Evolutionary conservation across 2,113 vertebrate species (phyloP).

Genomic region (Cyprichromis sp.): DNA sequence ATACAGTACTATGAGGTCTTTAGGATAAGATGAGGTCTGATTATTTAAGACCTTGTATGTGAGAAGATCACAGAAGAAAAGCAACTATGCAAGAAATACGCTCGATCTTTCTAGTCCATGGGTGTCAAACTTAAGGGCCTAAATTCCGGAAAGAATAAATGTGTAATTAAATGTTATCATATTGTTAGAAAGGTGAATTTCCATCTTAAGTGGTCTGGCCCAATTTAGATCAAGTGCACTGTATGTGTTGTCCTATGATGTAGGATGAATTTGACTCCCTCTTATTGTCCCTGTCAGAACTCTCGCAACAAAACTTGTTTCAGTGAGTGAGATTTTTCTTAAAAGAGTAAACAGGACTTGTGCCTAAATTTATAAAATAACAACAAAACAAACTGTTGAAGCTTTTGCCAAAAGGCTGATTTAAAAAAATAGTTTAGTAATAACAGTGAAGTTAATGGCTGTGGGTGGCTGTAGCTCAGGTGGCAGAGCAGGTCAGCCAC

Average conservation of each 20-base stretch:
- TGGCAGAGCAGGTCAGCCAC: too few species aligned
- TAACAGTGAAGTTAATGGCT: neutral
- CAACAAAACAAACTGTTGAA: neutral
- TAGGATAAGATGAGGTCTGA: neutral
- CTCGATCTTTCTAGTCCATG: neutral
- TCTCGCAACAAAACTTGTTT: neutral
- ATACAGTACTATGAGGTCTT: neutral
- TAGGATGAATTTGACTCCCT: neutral
- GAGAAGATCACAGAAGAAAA: neutral
- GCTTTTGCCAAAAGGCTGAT: neutral
- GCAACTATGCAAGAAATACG: neutral
- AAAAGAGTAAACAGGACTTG: neutral
- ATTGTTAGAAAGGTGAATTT: neutral
- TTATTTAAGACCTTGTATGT: neutral
- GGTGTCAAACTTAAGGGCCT: neutral
- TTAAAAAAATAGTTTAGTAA: fast-evolving
- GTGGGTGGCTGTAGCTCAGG: too few species aligned
- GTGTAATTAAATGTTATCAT: neutral
- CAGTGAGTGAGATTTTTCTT: neutral
- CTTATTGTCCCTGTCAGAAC: neutral
- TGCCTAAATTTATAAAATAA: neutral
- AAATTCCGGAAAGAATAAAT: neutral
- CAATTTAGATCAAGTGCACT: neutral
- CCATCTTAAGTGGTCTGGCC: neutral
- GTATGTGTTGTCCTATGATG: neutral